Percentiles rank a stretch among this genome's conserved stretches.
Conservation (phyloP, 37 sponge, comb jelly and placozoan species). For the Petrosia ficiformis region DNA sequence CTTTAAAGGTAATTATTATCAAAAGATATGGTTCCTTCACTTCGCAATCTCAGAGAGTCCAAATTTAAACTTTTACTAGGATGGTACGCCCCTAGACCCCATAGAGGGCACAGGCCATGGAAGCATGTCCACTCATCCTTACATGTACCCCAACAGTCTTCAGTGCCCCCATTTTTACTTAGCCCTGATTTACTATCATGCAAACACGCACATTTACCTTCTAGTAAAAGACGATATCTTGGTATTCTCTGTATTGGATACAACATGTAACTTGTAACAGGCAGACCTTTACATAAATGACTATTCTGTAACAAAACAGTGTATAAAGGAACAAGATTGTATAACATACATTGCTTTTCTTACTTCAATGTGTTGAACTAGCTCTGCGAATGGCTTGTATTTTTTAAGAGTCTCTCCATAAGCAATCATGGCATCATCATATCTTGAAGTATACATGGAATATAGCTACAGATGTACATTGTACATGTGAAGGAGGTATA, state of each 20-base stretch:
- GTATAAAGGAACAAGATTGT: not conserved
- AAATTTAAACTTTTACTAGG: too few species aligned
- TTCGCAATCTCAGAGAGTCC: too few species aligned
- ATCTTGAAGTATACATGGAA: conserved; percentile 48
- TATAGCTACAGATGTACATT: conserved; percentile 62
- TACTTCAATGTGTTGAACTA: conserved; percentile 55
- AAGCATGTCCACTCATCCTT: too few species aligned
- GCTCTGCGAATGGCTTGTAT: conserved; percentile 45
- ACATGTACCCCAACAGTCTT: too few species aligned
- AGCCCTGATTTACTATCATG: too few species aligned
- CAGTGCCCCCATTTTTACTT: too few species aligned
- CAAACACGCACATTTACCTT: conserved; percentile 52
- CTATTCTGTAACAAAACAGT: not conserved
- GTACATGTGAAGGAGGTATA: not conserved
- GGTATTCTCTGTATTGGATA: conserved; percentile 73
- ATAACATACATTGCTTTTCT: not conserved
- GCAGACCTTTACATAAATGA: conserved; percentile 51
- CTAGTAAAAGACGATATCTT: conserved; percentile 56
- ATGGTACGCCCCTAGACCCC: too few species aligned
- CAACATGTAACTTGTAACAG: conserved; percentile 72
- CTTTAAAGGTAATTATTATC: too few species aligned
- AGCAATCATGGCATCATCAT: conserved; percentile 49
- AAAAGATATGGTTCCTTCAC: too few species aligned
- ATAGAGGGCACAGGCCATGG: too few species aligned
- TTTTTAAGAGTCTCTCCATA: conserved; percentile 49